Percentiles rank a stretch among this genome's conserved stretches.
Evolutionary conservation across 1,140 invertebrate species (phyloP).

Genomic region (Drosophila albomicans): DNA sequence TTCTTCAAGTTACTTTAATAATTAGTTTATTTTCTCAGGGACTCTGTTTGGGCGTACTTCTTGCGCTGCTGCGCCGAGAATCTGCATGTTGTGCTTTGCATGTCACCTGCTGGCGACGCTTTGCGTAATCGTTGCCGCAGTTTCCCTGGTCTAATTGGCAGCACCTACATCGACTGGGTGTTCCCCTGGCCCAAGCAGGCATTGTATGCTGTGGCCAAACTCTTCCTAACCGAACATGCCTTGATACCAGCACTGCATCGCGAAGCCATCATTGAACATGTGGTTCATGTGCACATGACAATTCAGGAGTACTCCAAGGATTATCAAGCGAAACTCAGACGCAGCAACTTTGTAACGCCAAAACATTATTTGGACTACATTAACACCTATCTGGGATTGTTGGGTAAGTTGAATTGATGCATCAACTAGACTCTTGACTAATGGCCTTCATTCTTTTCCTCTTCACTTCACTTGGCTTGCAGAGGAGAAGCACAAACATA

Average conservation of each 20-base stretch:
- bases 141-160: conserved; percentile 96
- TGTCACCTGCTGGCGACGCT: conserved; percentile 94
- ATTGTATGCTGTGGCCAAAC: conserved; percentile 92
- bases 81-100: conserved; percentile 94
- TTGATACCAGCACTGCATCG: conserved; percentile 88
- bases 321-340: conserved; percentile 89
- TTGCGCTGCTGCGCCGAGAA: conserved; percentile 91
- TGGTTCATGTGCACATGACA: conserved; percentile 92
- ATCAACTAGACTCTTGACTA: not conserved
- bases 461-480: not conserved
- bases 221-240: conserved; percentile 88
- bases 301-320: conserved; percentile 90
- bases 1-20: no score
- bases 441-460: no score
- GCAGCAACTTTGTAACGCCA: conserved; percentile 94
- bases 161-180: conserved; percentile 97
- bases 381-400: conserved; percentile 90
- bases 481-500: conserved; percentile 85
- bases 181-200: conserved; percentile 96
- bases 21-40: conserved; percentile 84
- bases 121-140: conserved; percentile 93
- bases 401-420: conserved; percentile 86
- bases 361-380: conserved; percentile 96
- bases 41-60: conserved; percentile 94
- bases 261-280: conserved; percentile 90